A percentile compares a stretch with the other conserved stretches of the same genome.
Evolutionary conservation across 2,888 invertebrate genomes (phyloP).

Genomic region (Sialis lutaria): DNA sequence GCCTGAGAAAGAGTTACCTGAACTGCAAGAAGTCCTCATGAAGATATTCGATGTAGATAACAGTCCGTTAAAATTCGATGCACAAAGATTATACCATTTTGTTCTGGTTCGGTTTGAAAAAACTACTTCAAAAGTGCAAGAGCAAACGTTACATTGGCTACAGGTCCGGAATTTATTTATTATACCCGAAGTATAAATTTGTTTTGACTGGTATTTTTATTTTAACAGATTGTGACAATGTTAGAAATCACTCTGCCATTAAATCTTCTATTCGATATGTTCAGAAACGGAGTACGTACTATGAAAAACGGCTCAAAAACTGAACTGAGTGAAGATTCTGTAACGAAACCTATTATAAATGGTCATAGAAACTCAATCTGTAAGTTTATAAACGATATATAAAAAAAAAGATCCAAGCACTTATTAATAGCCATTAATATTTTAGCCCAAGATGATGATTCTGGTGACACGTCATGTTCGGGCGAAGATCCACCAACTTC

Average conservation of each 20-base stretch:
- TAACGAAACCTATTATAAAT: slow-evolving; percentile 10
- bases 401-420: background rate
- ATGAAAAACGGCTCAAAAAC: slow-evolving; percentile 39
- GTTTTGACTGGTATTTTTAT: background rate
- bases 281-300: slow-evolving; percentile 68
- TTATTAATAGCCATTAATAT: background rate
- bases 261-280: slow-evolving; percentile 72
- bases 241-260: slow-evolving; percentile 82
- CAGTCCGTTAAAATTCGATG: slow-evolving; percentile 85
- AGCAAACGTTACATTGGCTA: slow-evolving; percentile 79
- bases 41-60: slow-evolving; percentile 96
- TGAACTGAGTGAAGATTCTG: slow-evolving; percentile 14
- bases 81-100: slow-evolving; percentile 90
- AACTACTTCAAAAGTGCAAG: slow-evolving; percentile 65
- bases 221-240: slow-evolving; percentile 58
- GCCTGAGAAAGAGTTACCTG: slow-evolving; percentile 70
- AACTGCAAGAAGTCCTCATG: slow-evolving; percentile 66
- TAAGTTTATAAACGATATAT: slow-evolving; percentile 18
- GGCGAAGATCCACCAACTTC: slow-evolving; percentile 46
- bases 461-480: slow-evolving; percentile 48
- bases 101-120: slow-evolving; percentile 69
- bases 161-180: slow-evolving; percentile 32
- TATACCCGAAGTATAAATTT: background rate
- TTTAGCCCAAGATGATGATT: slow-evolving; percentile 47
- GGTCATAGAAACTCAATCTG: slow-evolving; percentile 35